These are phyloP conservation scores for Carapus acus DNA, from an alignment of 2,797 vertebrate species.

Conservation along the genomic window DNA sequence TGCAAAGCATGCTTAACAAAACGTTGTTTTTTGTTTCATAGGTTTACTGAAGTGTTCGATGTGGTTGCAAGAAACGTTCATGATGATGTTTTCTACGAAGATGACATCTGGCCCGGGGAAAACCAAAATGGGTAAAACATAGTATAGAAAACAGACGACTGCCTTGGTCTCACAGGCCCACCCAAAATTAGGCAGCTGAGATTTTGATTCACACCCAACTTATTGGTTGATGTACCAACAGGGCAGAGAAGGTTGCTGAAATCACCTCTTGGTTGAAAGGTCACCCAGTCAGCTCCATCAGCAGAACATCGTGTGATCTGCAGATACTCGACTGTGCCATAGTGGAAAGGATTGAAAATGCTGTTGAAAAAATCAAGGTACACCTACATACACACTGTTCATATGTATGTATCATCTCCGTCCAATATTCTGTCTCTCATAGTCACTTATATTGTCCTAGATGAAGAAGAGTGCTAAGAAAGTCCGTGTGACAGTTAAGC, in stretches of 20 bases:
- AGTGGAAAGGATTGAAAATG: slow-evolving; percentile 92
- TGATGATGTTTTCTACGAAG: slow-evolving; percentile 95
- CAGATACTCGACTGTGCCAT: slow-evolving; percentile 90
- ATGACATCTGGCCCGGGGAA: slow-evolving; percentile 92
- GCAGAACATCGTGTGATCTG: slow-evolving; percentile 90
- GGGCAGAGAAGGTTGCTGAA: slow-evolving; percentile 89
- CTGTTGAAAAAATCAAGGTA: slow-evolving; percentile 89
- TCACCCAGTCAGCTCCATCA: slow-evolving; percentile 87
- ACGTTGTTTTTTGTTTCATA: slow-evolving; percentile 34
- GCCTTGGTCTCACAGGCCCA: too few species aligned
- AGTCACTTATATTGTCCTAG: slow-evolving; percentile 57
- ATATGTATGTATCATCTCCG: neutral
- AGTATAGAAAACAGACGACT: too few species aligned
- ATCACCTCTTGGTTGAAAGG: slow-evolving; percentile 89
- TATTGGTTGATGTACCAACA: slow-evolving; percentile 37
- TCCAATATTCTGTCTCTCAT: neutral
- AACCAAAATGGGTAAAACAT: slow-evolving; percentile 84
- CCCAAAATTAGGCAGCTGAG: too few species aligned
- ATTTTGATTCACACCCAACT: too few species aligned
- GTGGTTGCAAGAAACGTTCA: slow-evolving; percentile 87
- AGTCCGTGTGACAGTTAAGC: slow-evolving; percentile 96
- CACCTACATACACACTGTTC: too few species aligned
- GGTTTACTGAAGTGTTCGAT: slow-evolving; percentile 88
- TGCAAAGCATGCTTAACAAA: too few species aligned
- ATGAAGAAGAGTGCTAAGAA: slow-evolving; percentile 89